Conservation (phyloP, 2,113 vertebrate genomes). For the Planiliza haematocheilus region DNA sequence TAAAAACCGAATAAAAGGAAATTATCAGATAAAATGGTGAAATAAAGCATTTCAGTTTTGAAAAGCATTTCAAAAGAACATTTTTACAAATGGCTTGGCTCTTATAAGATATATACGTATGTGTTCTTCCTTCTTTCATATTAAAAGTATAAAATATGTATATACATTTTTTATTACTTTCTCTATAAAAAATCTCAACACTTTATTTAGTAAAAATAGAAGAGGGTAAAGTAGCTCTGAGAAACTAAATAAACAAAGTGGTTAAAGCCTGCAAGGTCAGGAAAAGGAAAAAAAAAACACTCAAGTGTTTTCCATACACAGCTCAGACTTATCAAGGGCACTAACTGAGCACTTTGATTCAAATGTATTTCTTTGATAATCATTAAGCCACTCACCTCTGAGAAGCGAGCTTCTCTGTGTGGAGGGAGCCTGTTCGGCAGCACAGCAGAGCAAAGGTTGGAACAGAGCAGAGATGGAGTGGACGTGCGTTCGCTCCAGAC, state of each 20-base stretch:
- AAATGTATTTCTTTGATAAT: constrained; percentile 61
- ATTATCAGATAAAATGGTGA: neutral
- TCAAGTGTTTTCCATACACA: constrained; percentile 6
- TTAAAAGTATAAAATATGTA: neutral
- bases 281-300: neutral
- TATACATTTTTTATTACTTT: neutral
- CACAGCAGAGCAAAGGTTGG: constrained; percentile 73
- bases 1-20: neutral
- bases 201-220: neutral
- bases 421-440: constrained; percentile 47
- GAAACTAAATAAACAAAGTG: constrained; percentile 30
- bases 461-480: constrained; percentile 47
- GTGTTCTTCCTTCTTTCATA: constrained; percentile 14
- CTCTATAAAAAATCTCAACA: neutral
- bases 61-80: constrained; percentile 25
- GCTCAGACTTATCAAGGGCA: constrained; percentile 22
- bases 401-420: constrained; percentile 42
- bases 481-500: constrained; percentile 36
- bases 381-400: constrained; percentile 74
- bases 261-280: constrained; percentile 24
- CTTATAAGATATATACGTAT: neutral
- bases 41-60: neutral
- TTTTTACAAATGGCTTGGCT: neutral
- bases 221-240: neutral
- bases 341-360: constrained; percentile 41